Percentiles rank a stretch among this genome's conserved stretches.
Conservation (phyloP, 2,113 vertebrate genomes). For the Podarcis muralis region DNA sequence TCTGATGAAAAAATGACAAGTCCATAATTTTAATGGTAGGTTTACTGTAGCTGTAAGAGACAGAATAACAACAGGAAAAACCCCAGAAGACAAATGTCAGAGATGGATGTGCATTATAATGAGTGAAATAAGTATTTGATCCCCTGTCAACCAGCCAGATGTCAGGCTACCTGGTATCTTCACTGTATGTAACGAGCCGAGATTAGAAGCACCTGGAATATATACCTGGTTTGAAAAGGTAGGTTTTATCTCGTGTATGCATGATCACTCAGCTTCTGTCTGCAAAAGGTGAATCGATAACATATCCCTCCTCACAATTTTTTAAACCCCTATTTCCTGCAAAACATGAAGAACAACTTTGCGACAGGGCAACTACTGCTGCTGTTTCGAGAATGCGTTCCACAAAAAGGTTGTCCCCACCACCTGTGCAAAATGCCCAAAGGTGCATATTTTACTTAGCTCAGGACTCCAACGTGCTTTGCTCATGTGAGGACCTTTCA, state of each 20-base stretch:
- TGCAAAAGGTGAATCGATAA: background rate
- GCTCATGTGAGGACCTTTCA: background rate
- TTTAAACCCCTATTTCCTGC: background rate
- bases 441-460: background rate
- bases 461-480: fast-evolving
- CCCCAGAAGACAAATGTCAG: too few relatives aligned
- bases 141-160: too few relatives aligned
- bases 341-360: background rate
- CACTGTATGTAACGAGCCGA: too few relatives aligned
- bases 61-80: too few relatives aligned
- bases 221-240: background rate
- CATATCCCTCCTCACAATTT: too few relatives aligned
- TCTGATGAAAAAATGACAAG: too few relatives aligned
- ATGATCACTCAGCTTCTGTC: background rate
- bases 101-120: too few relatives aligned
- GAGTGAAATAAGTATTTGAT: too few relatives aligned
- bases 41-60: too few relatives aligned
- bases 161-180: too few relatives aligned
- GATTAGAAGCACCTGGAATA: background rate
- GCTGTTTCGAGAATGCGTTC: background rate
- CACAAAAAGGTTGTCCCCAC: background rate
- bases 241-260: background rate
- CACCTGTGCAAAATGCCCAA: background rate
- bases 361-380: background rate
- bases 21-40: too few relatives aligned